Conservation (phyloP, 2,113 vertebrate species). For the Cinclus cinclus region DNA sequence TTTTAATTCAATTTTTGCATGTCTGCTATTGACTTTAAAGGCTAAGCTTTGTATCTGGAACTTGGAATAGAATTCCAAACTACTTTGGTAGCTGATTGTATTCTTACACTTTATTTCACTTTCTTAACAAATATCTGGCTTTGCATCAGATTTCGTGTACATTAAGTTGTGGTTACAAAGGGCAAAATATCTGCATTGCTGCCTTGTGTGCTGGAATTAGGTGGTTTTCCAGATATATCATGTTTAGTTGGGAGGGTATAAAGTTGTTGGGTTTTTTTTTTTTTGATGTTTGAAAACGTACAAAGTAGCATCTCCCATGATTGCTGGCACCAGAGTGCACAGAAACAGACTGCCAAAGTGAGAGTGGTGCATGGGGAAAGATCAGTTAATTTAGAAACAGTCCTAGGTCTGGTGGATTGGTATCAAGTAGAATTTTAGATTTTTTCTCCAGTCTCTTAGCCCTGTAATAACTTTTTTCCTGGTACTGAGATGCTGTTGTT, state of each 20-base stretch:
- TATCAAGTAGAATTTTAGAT: constrained; percentile 18
- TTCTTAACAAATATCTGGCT: neutral
- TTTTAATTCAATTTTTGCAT: neutral
- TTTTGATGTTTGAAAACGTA: neutral
- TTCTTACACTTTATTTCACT: neutral
- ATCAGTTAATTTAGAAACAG: constrained; percentile 15
- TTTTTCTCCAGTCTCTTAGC: constrained; percentile 6
- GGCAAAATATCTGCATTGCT: neutral
- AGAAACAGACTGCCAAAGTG: neutral
- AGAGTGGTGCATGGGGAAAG: neutral
- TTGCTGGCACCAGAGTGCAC: neutral
- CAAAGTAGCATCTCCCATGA: neutral
- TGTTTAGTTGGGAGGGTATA: neutral
- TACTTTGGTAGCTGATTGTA: neutral
- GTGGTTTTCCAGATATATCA: neutral
- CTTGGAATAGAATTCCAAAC: neutral
- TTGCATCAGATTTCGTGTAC: neutral
- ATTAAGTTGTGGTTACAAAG: neutral
- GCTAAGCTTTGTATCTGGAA: neutral
- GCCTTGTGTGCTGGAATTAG: neutral
- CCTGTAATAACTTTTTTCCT: neutral
- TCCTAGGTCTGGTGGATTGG: neutral
- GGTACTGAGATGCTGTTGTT: constrained; percentile 18
- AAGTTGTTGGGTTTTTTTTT: neutral
- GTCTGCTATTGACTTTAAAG: neutral